These are phyloP conservation scores for Leptinotarsa undecemlineata DNA, from an alignment of 1,140 invertebrate species.

Conservation along the genomic window DNA sequence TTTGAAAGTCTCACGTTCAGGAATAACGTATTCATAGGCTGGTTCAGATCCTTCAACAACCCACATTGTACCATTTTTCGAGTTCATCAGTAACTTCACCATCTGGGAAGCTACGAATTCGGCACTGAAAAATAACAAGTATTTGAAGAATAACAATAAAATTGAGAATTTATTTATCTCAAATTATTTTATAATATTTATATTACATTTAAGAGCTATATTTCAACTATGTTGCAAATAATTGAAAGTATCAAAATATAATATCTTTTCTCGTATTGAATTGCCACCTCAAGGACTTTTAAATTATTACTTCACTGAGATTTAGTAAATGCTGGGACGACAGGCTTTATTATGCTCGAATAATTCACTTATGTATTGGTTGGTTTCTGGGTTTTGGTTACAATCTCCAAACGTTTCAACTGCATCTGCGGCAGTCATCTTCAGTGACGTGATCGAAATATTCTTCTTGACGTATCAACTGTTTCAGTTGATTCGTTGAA, in stretches of 20 bases:
- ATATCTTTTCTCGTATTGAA: background rate
- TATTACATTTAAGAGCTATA: background rate
- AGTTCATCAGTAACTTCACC: constrained; percentile 33
- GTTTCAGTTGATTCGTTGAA: too few species aligned
- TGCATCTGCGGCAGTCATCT: too few species aligned
- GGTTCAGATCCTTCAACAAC: constrained; percentile 30
- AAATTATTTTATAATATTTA: background rate
- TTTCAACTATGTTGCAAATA: background rate
- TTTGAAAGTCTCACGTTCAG: constrained; percentile 10
- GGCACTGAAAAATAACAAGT: constrained; percentile 27
- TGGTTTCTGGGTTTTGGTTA: too few species aligned
- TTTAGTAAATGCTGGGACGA: too few species aligned
- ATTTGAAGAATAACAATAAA: background rate
- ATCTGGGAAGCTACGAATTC: constrained; percentile 29
- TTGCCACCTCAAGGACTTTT: too few species aligned
- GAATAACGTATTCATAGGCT: constrained; percentile 31
- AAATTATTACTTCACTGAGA: too few species aligned
- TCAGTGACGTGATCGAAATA: too few species aligned
- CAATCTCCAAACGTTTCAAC: too few species aligned
- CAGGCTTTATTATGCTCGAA: too few species aligned
- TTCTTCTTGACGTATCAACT: too few species aligned
- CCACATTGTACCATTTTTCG: constrained; percentile 34
- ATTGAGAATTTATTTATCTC: background rate
- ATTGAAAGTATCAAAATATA: too few species aligned
- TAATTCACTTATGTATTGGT: too few species aligned